phyloP scores from a whole-genome alignment of 1,140 invertebrate species.

The Euglossa dilemma region DNA sequence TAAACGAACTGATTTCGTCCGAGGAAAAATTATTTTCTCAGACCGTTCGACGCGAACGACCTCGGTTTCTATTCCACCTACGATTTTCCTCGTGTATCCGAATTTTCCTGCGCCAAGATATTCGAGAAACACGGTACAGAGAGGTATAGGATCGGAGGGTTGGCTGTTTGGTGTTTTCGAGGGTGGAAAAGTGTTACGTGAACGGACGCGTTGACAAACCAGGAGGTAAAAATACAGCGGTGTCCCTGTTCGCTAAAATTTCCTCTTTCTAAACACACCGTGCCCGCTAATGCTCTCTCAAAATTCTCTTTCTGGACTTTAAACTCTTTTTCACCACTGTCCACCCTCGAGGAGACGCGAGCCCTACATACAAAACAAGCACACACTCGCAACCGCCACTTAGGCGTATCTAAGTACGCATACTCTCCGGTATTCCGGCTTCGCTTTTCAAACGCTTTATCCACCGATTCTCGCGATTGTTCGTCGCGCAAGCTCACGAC shows the following conservation, averaged over 20 bases:
- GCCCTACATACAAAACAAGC: constrained; percentile 22
- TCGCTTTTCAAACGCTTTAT: background rate
- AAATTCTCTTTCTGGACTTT: constrained; percentile 38
- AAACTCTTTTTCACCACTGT: constrained; percentile 37
- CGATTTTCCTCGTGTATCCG: no score
- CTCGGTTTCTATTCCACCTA: no score
- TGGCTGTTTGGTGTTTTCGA: background rate
- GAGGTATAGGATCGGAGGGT: background rate
- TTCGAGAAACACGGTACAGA: background rate
- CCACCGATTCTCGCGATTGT: background rate
- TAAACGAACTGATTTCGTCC: no score
- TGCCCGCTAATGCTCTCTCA: constrained; percentile 35
- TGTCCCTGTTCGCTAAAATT: constrained; percentile 2
- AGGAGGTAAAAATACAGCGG: background rate
- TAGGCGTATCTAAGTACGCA: background rate
- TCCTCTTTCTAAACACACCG: constrained; percentile 24
- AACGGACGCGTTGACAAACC: background rate
- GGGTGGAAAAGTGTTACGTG: background rate
- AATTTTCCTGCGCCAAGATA: background rate
- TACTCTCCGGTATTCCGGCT: background rate
- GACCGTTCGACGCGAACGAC: no score
- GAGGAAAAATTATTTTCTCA: no score
- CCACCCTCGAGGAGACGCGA: constrained; percentile 5
- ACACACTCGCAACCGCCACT: constrained; percentile 24
- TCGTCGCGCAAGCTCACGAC: no score